Percentiles rank a stretch among this genome's conserved stretches.
These are phyloP conservation scores for Pseudanteris insignis DNA, from an alignment of 2,888 invertebrate genomes.

Conservation along the genomic window DNA sequence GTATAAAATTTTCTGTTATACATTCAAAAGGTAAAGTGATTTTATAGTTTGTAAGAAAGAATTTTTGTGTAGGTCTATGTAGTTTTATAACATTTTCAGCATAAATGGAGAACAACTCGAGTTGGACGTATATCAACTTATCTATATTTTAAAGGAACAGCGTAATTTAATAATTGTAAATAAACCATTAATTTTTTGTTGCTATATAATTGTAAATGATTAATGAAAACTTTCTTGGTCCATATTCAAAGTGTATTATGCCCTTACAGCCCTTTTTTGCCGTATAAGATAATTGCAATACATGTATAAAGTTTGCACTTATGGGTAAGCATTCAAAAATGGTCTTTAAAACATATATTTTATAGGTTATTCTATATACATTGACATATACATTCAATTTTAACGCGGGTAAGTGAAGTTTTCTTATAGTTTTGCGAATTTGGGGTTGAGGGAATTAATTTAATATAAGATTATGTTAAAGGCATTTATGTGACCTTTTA, in stretches of 20 bases:
- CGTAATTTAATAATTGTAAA: slow-evolving; percentile 10
- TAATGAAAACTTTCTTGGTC: slow-evolving; percentile 3
- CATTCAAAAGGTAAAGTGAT: slow-evolving; percentile 41
- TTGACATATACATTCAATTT: slow-evolving; percentile 7
- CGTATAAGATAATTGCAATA: slow-evolving; percentile 52
- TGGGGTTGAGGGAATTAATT: slow-evolving; percentile 9
- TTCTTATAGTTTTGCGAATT: slow-evolving; percentile 10
- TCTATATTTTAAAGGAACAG: slow-evolving; percentile 26
- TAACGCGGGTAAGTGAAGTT: slow-evolving; percentile 33
- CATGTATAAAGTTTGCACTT: slow-evolving; percentile 47
- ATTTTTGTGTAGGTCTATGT: slow-evolving; percentile 46
- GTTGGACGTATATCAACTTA: slow-evolving; percentile 53
- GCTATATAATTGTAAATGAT: too few relatives aligned
- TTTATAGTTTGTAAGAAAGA: slow-evolving; percentile 54
- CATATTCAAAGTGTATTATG: slow-evolving; percentile 35
- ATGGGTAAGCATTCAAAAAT: slow-evolving; percentile 61
- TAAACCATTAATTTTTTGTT: too few relatives aligned
- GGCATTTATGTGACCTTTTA: slow-evolving; percentile 28
- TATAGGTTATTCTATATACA: slow-evolving; percentile 20
- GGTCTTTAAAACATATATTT: slow-evolving; percentile 11
- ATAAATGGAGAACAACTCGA: slow-evolving; percentile 54
- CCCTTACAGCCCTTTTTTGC: slow-evolving; percentile 55
- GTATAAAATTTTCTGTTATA: too few relatives aligned
- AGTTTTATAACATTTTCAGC: slow-evolving; percentile 56
- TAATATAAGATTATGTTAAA: slow-evolving; percentile 23